Evolutionary conservation across 1,140 invertebrate species (phyloP).

Genomic region (Lepidostoma basale): DNA sequence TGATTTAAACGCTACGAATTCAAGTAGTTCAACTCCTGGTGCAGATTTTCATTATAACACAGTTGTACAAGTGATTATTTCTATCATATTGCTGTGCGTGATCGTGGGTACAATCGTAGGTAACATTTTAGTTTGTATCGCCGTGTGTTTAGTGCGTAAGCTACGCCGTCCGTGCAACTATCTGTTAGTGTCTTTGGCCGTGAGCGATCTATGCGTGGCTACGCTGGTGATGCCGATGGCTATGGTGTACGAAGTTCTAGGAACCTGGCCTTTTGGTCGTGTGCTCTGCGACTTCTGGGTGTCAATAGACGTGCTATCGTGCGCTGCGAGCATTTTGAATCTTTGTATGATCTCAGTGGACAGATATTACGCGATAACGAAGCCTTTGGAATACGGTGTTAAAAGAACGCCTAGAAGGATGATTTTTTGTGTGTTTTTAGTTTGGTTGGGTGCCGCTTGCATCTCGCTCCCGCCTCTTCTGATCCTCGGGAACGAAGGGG

Average conservation of each 20-base stretch:
- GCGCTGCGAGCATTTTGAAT: conserved; percentile 89
- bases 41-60: conserved; percentile 56
- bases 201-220: conserved; percentile 84
- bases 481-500: conserved; percentile 87
- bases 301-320: conserved; percentile 81
- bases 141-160: conserved; percentile 86
- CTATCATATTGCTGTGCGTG: conserved; percentile 73
- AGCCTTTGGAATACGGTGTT: conserved; percentile 87
- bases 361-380: conserved; percentile 89
- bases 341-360: conserved; percentile 91
- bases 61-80: conserved; percentile 68
- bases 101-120: conserved; percentile 84
- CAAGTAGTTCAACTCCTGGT: conserved; percentile 52
- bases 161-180: conserved; percentile 85
- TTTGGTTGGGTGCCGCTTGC: conserved; percentile 88
- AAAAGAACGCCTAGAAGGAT: conserved; percentile 84
- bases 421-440: conserved; percentile 82
- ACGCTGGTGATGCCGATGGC: conserved; percentile 87
- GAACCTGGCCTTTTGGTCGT: conserved; percentile 83
- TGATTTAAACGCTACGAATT: conserved; percentile 52
- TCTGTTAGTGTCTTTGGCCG: conserved; percentile 87
- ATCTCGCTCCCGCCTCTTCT: conserved; percentile 88
- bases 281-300: conserved; percentile 87
- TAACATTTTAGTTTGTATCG: conserved; percentile 88
- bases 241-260: conserved; percentile 79